Evolutionary conservation across 2,888 invertebrate species (phyloP).

Genomic region (Phragmatobia fuliginosa): DNA sequence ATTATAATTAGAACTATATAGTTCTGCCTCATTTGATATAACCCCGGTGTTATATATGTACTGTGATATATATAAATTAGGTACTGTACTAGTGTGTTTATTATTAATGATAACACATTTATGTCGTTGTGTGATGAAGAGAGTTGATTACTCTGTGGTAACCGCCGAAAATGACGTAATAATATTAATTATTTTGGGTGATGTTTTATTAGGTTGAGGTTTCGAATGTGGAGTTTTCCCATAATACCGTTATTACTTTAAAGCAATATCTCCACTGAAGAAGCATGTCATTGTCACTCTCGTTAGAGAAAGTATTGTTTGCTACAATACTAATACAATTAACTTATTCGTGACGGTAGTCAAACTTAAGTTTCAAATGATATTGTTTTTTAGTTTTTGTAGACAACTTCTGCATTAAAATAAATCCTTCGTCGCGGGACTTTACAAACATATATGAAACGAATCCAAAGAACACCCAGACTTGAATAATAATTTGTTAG

Average conservation of each 20-base stretch:
- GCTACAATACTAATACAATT: too few species aligned
- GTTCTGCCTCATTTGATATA: neutral
- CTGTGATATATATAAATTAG: neutral
- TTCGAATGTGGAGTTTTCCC: neutral
- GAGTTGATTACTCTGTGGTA: conserved; percentile 1
- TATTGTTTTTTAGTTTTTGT: too few species aligned
- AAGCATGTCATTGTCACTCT: too few species aligned
- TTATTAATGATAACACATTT: neutral
- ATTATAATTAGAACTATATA: neutral
- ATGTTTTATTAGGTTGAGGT: neutral
- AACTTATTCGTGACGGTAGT: too few species aligned
- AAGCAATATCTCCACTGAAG: too few species aligned
- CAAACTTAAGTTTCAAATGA: too few species aligned
- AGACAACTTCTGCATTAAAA: too few species aligned
- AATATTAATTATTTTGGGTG: neutral
- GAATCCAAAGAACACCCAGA: too few species aligned
- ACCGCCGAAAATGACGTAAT: neutral
- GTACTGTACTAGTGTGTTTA: neutral
- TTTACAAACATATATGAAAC: too few species aligned
- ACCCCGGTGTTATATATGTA: neutral
- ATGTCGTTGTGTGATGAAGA: neutral
- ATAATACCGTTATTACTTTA: neutral
- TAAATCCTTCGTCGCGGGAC: too few species aligned
- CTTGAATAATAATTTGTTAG: too few species aligned
- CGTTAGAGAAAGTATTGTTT: too few species aligned